Evolutionary conservation across 1,140 invertebrate genomes (phyloP), one percentile per base, ranked within the genome.

Genomic region (Drosophila pruinosa): DNA sequence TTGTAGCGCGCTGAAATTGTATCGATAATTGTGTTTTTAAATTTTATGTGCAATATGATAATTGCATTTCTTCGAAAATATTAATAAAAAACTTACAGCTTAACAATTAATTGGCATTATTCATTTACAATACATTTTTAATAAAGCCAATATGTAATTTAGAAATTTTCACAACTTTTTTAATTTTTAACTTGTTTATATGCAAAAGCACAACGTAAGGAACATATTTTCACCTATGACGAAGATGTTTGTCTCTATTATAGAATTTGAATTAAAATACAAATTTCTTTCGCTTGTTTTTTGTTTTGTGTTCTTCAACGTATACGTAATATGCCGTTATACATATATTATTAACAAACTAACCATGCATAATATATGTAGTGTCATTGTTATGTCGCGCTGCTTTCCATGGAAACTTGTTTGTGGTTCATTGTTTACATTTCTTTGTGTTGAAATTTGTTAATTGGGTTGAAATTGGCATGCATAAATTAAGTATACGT

Each of bases 401-500:
- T 41, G 56, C 56, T 61, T 68, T 68, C 45, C 65, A 68, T 53
- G 45, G 17, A 61, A 68, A 68, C 56, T 17, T 4, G 64, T 68
- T 67, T 48, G n/a, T 1, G n/a, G 17, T 39, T 12, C 3, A 34
- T 59, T 56, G 39, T 38, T 5, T 38, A 22, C 4, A 21, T 26
- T 68, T 68, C 36, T 15, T 7, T n/a, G 10, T 10, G 17, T 38
- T 47, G 48, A 24, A 67, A 53, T 47, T 67, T 53, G 47, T 75
- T 68, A 69, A 76, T 15, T 73, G 34, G 50, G 45, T 54, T 76
- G 52, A 53, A 21, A 31, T 74, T 69, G 43, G 36, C 34, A 62
- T 74, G 58, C 50, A 73, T 53, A 63, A 64, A 59, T 71, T 31
- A 64, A 34, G 75, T 62, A 74, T 71, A 57, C 72, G 56, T 14